These are phyloP conservation scores for Frankliniella intonsa DNA, from an alignment of 2,888 invertebrate genomes.

Conservation along the genomic window DNA sequence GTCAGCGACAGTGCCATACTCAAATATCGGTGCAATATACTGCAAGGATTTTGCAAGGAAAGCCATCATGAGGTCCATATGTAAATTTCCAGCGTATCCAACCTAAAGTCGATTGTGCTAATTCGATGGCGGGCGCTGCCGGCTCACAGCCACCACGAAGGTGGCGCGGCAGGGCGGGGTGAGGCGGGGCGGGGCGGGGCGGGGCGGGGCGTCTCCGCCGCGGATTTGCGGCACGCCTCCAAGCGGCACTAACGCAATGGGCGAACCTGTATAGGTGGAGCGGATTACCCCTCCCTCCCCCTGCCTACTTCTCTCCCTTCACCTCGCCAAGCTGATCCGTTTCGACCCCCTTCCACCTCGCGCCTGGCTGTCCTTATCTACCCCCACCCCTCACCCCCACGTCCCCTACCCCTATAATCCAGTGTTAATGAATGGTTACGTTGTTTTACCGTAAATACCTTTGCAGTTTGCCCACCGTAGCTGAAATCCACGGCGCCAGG, in stretches of 20 bases:
- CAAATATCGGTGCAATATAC: too few species aligned
- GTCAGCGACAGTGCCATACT: too few species aligned
- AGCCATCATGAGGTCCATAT: too few species aligned
- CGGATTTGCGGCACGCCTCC: background rate
- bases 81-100: too few species aligned
- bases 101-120: too few species aligned
- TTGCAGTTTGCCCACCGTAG: conserved; percentile 22
- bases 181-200: background rate
- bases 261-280: conserved; percentile 15
- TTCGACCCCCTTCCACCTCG: background rate
- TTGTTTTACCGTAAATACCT: conserved; percentile 16
- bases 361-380: background rate
- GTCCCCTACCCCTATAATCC: conserved; percentile 1
- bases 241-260: background rate
- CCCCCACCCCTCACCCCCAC: background rate
- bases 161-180: background rate
- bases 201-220: background rate
- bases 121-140: background rate
- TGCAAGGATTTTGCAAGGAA: too few species aligned
- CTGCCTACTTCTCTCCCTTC: background rate
- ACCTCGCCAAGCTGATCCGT: background rate
- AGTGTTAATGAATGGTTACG: conserved; percentile 14
- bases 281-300: background rate
- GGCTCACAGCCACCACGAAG: background rate
- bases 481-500: background rate